These are phyloP conservation scores for Phodopus roborovskii DNA, from an alignment of 2,113 vertebrate genomes.

Conservation along the genomic window DNA sequence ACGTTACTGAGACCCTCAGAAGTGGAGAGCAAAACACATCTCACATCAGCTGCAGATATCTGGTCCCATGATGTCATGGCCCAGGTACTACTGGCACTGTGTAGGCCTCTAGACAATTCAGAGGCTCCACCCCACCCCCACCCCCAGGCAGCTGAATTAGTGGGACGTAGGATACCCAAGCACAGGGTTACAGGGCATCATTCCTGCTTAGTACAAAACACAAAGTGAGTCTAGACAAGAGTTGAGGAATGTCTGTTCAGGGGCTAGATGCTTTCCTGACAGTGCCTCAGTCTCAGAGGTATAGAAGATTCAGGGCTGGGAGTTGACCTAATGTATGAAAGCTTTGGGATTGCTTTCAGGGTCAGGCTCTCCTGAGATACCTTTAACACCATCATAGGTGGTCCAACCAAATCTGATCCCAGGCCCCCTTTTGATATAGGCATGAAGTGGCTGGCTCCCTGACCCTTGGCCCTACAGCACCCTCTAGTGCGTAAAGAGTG, in stretches of 20 bases:
- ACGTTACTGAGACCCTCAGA: constrained; percentile 98
- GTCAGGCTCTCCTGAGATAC: neutral
- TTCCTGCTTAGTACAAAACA: neutral
- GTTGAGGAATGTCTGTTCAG: neutral
- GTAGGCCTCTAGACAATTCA: neutral
- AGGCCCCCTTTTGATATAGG: neutral
- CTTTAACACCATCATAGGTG: neutral
- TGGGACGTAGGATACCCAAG: neutral
- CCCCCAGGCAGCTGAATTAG: neutral
- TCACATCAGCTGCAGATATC: constrained; percentile 96
- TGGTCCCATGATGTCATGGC: constrained; percentile 99
- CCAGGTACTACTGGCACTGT: constrained; percentile 88
- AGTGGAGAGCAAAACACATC: constrained; percentile 93
- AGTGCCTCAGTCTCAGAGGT: neutral
- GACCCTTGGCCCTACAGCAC: neutral
- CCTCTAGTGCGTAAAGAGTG: constrained; percentile 34
- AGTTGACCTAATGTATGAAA: neutral
- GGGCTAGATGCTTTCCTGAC: neutral
- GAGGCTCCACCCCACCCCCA: neutral
- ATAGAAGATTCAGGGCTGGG: neutral
- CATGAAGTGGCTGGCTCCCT: neutral
- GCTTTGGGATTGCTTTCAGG: neutral
- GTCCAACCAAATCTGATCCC: neutral
- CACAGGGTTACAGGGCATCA: neutral
- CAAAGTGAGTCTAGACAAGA: neutral